Evolutionary conservation across 2,797 vertebrate species (phyloP), one percentile per base, ranked within the genome.

Genomic region (Poeciliopsis presidionis): DNA sequence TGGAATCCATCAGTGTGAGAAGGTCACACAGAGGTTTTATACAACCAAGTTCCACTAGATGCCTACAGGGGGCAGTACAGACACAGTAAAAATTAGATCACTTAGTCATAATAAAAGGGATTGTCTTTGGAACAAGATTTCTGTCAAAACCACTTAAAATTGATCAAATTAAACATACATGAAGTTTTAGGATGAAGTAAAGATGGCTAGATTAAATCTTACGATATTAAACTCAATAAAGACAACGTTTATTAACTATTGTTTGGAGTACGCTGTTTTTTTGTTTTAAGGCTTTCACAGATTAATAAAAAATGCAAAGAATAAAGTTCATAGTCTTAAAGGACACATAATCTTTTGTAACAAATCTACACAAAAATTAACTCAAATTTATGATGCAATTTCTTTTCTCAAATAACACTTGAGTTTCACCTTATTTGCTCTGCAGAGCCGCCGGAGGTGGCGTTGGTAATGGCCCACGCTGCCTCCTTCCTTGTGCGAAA

Each of bases 1-100:
- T 99, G 78, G 97, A 97, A 92, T 99, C 98, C 98, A 99, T 98
- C 80, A 99, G 96, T 1, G 98, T 99, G 83, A 99, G 97, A 75
- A 99, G 96, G 92, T 99, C 98, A 47, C 98, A 99, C 74, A 99
- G 96, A 4, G 98, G 98, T 91, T 99, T 98, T 92, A 99, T 98
- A 88, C 98, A 99, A 76, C 98, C 97, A 46, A 98, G 94, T 79
- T 98, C 97, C 91, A 99, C 98, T 25, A 99, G 95, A 89, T 98
- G 97, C 89, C 98, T 99, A 93, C 82, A 95, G 84, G 49, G 59
- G 79, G 63, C 45, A 77, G 73, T 20, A 74, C 41, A 80, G 16
- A 84, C 28, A 84, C 13, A 84, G 25, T 11, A 81, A 9, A 81
- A 13, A 7, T 39, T 1, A 28, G 9, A 45, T 61, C 59, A 13